A percentile compares a stretch with the other conserved stretches of the same genome.
These are phyloP conservation scores for Phasia obesa DNA, from an alignment of 2,888 invertebrate genomes.

Conservation along the genomic window DNA sequence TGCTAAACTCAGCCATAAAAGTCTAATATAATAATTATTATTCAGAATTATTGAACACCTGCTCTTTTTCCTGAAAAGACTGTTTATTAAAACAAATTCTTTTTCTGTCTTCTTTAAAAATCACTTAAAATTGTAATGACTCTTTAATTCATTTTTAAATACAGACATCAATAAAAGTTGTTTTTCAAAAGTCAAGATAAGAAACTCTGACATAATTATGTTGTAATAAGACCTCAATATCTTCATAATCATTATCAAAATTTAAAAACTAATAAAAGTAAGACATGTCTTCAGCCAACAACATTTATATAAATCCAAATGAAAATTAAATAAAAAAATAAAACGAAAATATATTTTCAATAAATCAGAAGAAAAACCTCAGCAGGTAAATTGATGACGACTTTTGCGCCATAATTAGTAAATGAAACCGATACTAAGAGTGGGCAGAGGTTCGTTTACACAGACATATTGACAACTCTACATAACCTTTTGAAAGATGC, in stretches of 20 bases:
- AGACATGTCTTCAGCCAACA: conserved; percentile 17
- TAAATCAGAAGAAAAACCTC: not conserved
- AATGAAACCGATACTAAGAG: not conserved
- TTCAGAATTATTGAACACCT: too few relatives aligned
- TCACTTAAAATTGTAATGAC: too few relatives aligned
- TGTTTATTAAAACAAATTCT: too few relatives aligned
- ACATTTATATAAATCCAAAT: conserved; percentile 37
- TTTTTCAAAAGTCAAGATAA: conserved; percentile 25
- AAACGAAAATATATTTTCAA: conserved; percentile 2
- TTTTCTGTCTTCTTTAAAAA: too few relatives aligned
- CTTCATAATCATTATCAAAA: conserved; percentile 14
- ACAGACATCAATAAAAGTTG: conserved; percentile 45
- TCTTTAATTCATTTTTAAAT: conserved; percentile 29
- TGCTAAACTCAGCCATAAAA: too few relatives aligned
- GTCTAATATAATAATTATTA: too few relatives aligned
- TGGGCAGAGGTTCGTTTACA: not conserved
- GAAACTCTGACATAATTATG: conserved; percentile 47
- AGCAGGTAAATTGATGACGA: conserved; percentile 27
- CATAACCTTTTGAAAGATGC: conserved; percentile 35
- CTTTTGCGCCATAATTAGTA: conserved; percentile 56
- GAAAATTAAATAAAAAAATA: conserved; percentile 5
- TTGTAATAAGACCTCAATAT: conserved; percentile 48
- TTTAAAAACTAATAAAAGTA: not conserved
- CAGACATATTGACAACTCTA: conserved; percentile 42
- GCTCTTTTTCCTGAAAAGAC: too few relatives aligned